phyloP scores from a whole-genome alignment of 1,140 invertebrate genomes.

The Mesaphorura yosii region DNA sequence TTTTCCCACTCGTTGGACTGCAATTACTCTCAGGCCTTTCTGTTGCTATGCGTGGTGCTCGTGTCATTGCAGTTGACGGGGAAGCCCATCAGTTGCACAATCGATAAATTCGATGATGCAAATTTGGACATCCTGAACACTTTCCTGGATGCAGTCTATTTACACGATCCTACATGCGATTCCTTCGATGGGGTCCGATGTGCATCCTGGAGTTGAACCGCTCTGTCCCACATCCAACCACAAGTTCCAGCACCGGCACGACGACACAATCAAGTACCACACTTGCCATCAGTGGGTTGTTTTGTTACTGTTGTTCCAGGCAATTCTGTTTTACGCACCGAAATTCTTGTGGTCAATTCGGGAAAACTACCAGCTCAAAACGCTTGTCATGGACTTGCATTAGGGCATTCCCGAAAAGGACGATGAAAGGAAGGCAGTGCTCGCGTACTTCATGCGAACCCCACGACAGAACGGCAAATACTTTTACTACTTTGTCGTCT shows the following conservation, averaged over 20 bases:
- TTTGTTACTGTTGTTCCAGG: slow-evolving; percentile 66
- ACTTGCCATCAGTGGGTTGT: slow-evolving; percentile 91
- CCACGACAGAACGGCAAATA: slow-evolving; percentile 21
- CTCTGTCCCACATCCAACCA: too few relatives aligned
- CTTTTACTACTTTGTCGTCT: slow-evolving; percentile 33
- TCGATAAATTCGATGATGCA: background rate
- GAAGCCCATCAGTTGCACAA: background rate
- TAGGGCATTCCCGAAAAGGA: too few relatives aligned
- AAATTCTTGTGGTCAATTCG: slow-evolving; percentile 77
- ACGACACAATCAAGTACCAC: slow-evolving; percentile 44
- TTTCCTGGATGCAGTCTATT: slow-evolving; percentile 86
- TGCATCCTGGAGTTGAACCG: slow-evolving; percentile 33
- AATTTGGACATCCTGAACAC: slow-evolving; percentile 59
- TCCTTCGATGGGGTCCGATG: slow-evolving; percentile 26
- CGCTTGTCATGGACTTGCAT: slow-evolving; percentile 69
- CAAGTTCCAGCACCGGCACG: slow-evolving; percentile 2
- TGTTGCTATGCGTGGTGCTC: too few relatives aligned
- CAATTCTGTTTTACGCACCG: slow-evolving; percentile 85
- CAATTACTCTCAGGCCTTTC: too few relatives aligned
- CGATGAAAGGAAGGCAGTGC: too few relatives aligned
- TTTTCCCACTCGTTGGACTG: too few relatives aligned
- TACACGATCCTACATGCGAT: slow-evolving; percentile 51
- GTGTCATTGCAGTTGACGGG: background rate
- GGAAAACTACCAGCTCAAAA: slow-evolving; percentile 73
- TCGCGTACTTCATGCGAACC: background rate